These are phyloP conservation scores for Trididemnum clinides DNA, from an alignment of 23 tunicate species.

Conservation along the genomic window DNA sequence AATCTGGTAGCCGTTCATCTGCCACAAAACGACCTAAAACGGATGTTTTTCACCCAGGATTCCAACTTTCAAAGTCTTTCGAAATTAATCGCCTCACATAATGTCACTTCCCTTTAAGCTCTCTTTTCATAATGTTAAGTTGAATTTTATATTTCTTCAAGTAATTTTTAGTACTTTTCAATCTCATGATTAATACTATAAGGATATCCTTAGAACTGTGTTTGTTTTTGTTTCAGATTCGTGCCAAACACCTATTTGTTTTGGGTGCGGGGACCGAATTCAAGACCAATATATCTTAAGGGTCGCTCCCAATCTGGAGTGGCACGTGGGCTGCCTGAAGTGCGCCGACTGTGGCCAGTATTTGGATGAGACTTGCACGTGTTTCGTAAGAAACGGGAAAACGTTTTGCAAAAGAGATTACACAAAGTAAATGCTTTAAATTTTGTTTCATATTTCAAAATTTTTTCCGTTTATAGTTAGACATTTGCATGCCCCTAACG, in stretches of 20 bases:
- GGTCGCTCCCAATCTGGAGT: slow-evolving; percentile 88
- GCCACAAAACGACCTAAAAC: too few species aligned
- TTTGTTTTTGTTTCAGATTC: slow-evolving; percentile 5
- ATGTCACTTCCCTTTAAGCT: neutral
- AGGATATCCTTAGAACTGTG: too few species aligned
- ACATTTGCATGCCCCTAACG: too few species aligned
- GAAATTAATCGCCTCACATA: neutral
- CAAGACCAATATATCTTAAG: slow-evolving; percentile 70
- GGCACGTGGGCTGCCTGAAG: slow-evolving; percentile 93
- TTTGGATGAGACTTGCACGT: slow-evolving; percentile 81
- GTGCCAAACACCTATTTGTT: slow-evolving; percentile 65
- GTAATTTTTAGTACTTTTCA: too few species aligned
- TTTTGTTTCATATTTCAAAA: neutral
- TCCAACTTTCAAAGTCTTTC: neutral
- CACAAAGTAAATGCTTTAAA: slow-evolving; percentile 40
- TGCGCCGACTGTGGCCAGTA: slow-evolving; percentile 91
- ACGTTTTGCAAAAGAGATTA: slow-evolving; percentile 89
- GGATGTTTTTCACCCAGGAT: too few species aligned
- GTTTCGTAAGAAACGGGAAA: slow-evolving; percentile 87
- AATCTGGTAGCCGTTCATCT: too few species aligned
- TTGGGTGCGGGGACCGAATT: slow-evolving; percentile 82
- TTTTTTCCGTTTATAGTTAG: neutral
- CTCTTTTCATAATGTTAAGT: neutral
- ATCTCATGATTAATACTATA: too few species aligned
- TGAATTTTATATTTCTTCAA: too few species aligned